phyloP scores from a whole-genome alignment of 2,888 invertebrate species.

The Nomada fucata region DNA sequence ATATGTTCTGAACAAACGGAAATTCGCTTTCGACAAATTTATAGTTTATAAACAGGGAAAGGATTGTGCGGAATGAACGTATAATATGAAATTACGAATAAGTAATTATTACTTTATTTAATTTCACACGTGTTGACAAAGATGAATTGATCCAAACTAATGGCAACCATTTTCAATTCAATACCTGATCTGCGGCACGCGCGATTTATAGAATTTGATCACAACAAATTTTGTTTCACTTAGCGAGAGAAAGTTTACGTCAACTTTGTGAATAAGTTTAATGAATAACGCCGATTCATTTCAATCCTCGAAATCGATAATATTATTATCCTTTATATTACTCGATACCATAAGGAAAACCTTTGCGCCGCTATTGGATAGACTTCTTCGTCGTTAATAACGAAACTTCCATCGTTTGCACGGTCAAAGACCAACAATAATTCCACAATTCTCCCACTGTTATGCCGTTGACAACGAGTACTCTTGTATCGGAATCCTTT shows the following conservation, averaged over 20 bases:
- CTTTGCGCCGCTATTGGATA: neutral
- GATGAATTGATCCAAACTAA: no score
- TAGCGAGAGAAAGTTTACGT: neutral
- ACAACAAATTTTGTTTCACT: no score
- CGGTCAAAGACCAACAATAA: conserved; percentile 19
- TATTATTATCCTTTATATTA: neutral
- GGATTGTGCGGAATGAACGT: no score
- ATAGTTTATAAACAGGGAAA: no score
- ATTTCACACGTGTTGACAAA: no score
- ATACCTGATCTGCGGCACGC: no score
- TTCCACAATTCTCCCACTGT: neutral
- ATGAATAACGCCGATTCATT: neutral
- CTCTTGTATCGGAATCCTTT: conserved; percentile 4
- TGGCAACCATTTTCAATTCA: no score
- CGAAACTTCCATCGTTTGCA: conserved; percentile 38
- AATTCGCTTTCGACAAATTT: neutral
- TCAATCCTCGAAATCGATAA: neutral
- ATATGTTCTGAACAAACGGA: neutral
- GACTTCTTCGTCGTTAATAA: conserved; percentile 27
- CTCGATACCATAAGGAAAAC: neutral
- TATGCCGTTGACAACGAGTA: neutral
- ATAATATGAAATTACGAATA: no score
- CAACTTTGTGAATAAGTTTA: neutral
- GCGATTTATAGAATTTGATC: neutral
- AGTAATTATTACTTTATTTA: no score